A percentile compares a stretch with the other conserved stretches of the same genome.
phyloP scores from a whole-genome alignment of 2,888 invertebrate genomes.

The Oxyteleia sp. region DNA sequence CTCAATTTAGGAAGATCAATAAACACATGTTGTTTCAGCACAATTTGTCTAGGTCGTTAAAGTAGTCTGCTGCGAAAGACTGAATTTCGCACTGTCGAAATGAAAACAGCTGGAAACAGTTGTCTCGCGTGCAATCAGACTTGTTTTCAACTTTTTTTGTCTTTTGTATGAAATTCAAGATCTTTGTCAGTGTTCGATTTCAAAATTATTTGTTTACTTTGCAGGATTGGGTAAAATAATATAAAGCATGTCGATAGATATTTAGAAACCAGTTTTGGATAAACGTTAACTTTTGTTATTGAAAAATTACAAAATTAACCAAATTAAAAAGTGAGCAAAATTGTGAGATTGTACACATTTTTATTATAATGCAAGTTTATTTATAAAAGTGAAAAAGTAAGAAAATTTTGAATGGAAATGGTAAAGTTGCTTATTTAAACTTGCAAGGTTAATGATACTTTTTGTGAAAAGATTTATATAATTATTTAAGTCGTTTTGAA shows the following conservation, averaged over 20 bases:
- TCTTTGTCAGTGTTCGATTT: conserved; percentile 5
- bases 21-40: conserved; percentile 86
- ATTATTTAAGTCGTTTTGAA: no score
- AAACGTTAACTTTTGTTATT: neutral
- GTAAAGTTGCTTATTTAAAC: no score
- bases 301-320: no score
- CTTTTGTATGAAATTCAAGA: neutral
- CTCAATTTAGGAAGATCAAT: conserved; percentile 86
- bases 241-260: conserved; percentile 1
- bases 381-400: no score
- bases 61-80: conserved; percentile 38
- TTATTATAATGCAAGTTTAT: no score
- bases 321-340: no score
- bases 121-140: no score
- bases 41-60: conserved; percentile 71
- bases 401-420: no score
- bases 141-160: conserved; percentile 3
- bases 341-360: no score
- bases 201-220: conserved; percentile 52
- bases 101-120: conserved; percentile 38
- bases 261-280: neutral
- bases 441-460: no score
- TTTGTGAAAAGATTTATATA: no score
- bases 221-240: conserved; percentile 45
- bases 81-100: conserved; percentile 62